Conservation (phyloP, 2,888 invertebrate species). For the Metalampra italica region DNA sequence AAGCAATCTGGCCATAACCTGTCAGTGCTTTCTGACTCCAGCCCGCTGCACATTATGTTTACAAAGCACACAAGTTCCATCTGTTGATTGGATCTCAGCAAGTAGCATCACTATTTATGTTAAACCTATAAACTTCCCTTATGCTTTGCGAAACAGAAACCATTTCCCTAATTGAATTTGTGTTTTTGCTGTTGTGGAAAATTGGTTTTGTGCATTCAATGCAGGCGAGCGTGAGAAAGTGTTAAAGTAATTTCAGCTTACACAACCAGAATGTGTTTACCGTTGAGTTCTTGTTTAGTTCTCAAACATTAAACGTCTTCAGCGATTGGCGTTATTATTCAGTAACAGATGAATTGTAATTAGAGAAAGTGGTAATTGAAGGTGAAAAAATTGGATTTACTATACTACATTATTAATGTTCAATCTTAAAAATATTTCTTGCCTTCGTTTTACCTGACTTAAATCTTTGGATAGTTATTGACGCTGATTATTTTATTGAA, state of each 20-base stretch:
- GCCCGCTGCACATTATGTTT: conserved; percentile 25
- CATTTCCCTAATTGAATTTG: conserved; percentile 73
- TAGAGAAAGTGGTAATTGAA: too few species aligned
- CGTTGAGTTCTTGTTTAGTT: conserved; percentile 37
- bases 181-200: conserved; percentile 67
- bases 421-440: too few species aligned
- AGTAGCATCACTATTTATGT: conserved; percentile 42
- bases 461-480: too few species aligned
- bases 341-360: neutral
- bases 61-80: conserved; percentile 35
- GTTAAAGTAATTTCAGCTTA: conserved; percentile 42
- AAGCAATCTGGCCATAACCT: conserved; percentile 2
- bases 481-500: too few species aligned
- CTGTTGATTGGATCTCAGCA: conserved; percentile 51
- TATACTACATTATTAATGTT: too few species aligned
- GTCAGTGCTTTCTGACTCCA: conserved; percentile 13
- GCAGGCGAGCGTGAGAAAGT: conserved; percentile 61
- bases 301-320: conserved; percentile 39
- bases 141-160: conserved; percentile 56
- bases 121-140: conserved; percentile 55
- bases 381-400: too few species aligned
- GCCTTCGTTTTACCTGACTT: too few species aligned
- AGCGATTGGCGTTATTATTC: conserved; percentile 23
- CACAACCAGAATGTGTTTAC: conserved; percentile 40
- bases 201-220: conserved; percentile 65